phyloP scores from a whole-genome alignment of 2,113 vertebrate species.

The Fulmarus glacialis region DNA sequence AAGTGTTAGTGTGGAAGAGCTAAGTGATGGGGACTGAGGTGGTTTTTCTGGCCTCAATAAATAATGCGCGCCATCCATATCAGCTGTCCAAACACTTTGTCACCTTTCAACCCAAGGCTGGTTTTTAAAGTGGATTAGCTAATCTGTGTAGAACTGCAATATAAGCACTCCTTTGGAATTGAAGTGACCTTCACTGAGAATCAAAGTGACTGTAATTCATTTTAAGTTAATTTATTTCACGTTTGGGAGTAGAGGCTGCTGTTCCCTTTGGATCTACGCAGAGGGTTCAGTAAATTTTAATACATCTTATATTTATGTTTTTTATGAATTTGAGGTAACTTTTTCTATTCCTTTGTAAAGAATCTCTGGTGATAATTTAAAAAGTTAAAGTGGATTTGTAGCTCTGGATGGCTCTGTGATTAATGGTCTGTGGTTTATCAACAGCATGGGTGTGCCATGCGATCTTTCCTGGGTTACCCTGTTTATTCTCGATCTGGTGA shows the following conservation, averaged over 20 bases:
- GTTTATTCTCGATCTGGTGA: not conserved
- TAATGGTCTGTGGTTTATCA: not conserved
- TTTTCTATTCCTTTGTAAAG: not conserved
- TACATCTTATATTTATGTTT: not conserved
- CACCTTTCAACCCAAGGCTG: not conserved
- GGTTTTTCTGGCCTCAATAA: not conserved
- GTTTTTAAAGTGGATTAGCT: slow-evolving; percentile 34
- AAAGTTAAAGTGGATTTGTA: not conserved
- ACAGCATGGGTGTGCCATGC: not conserved
- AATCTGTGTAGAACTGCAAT: slow-evolving; percentile 41
- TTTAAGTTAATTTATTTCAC: not conserved
- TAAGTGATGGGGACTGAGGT: not conserved
- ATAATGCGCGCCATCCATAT: not conserved
- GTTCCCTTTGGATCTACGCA: not conserved
- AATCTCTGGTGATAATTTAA: not conserved
- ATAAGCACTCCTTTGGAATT: slow-evolving; percentile 48
- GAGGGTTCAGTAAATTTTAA: not conserved
- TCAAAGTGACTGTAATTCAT: not conserved
- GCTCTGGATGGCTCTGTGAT: not conserved
- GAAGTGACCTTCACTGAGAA: slow-evolving; percentile 22
- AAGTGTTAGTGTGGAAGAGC: not conserved
- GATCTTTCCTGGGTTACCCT: not conserved
- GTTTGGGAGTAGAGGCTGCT: not conserved
- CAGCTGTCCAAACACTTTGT: not conserved
- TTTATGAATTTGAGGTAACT: not conserved